Percentiles rank a stretch among this genome's conserved stretches.
Evolutionary conservation across 2,888 invertebrate species (phyloP).

Genomic region (Mythimna lalbum): DNA sequence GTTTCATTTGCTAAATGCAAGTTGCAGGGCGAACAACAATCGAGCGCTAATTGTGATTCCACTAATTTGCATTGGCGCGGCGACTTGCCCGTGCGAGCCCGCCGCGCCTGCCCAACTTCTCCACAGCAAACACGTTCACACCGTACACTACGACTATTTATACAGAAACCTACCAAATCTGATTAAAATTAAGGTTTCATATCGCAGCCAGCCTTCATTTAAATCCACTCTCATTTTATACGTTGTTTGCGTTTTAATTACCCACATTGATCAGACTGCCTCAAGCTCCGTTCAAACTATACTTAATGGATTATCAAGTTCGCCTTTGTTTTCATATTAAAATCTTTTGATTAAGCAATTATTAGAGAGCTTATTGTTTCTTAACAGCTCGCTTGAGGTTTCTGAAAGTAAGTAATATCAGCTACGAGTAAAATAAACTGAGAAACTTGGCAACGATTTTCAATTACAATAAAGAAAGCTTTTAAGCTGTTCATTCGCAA

Average conservation of each 20-base stretch:
- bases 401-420: conserved; percentile 17
- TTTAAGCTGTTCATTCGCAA: conserved; percentile 5
- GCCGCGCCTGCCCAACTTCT: conserved; percentile 68
- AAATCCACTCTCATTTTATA: conserved; percentile 25
- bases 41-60: conserved; percentile 86
- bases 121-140: conserved; percentile 58
- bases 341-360: conserved; percentile 34
- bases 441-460: conserved; percentile 8
- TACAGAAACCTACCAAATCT: conserved; percentile 42
- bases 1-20: conserved; percentile 84
- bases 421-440: conserved; percentile 7
- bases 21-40: conserved; percentile 83
- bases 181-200: conserved; percentile 52
- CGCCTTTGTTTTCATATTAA: conserved; percentile 36
- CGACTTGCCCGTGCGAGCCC: conserved; percentile 70
- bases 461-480: background rate
- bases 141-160: conserved; percentile 27
- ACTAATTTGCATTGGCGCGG: conserved; percentile 84
- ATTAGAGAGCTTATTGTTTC: conserved; percentile 21
- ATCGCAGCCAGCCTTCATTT: conserved; percentile 38
- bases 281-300: conserved; percentile 38
- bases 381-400: conserved; percentile 23
- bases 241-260: conserved; percentile 35
- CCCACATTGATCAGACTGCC: conserved; percentile 30
- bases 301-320: conserved; percentile 47